A percentile compares a stretch with the other conserved stretches of the same genome.
Conservation (phyloP, 2,888 invertebrate genomes). For the Eristalis intricaria region DNA sequence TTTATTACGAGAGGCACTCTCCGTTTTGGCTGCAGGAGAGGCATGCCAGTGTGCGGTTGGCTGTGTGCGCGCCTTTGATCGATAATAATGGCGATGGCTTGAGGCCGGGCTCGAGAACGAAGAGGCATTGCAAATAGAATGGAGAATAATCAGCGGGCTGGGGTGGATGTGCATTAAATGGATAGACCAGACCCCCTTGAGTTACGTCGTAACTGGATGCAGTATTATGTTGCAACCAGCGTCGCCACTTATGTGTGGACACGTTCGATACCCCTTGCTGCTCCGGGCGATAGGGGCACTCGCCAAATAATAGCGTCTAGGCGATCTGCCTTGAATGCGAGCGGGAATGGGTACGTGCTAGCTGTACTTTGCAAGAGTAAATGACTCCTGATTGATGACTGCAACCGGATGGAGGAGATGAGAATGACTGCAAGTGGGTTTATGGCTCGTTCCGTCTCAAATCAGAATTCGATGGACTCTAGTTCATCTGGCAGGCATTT, state of each 20-base stretch:
- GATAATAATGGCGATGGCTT: constrained; percentile 57
- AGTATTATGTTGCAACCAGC: constrained; percentile 18
- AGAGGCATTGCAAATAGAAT: neutral
- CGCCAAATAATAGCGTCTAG: too few species aligned
- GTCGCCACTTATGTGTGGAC: constrained; percentile 17
- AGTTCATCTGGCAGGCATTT: too few species aligned
- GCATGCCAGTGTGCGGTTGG: neutral
- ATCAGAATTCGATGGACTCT: too few species aligned
- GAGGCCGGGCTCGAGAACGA: constrained; percentile 36
- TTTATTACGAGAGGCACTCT: constrained; percentile 29
- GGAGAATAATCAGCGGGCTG: neutral
- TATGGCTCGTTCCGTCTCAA: too few species aligned
- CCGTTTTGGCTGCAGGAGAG: constrained; percentile 11
- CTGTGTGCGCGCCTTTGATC: constrained; percentile 44
- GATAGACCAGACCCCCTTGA: neutral
- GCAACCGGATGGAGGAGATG: too few species aligned
- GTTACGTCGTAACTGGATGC: neutral
- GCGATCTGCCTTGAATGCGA: constrained; percentile 10
- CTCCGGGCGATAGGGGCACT: neutral
- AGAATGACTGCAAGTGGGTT: too few species aligned
- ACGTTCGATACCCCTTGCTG: neutral
- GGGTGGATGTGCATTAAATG: neutral
- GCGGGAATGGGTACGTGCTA: constrained; percentile 15
- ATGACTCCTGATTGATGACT: too few species aligned
- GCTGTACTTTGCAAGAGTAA: constrained; percentile 2